Conservation (phyloP, 2,113 vertebrate genomes). For the Microtus ochrogaster region DNA sequence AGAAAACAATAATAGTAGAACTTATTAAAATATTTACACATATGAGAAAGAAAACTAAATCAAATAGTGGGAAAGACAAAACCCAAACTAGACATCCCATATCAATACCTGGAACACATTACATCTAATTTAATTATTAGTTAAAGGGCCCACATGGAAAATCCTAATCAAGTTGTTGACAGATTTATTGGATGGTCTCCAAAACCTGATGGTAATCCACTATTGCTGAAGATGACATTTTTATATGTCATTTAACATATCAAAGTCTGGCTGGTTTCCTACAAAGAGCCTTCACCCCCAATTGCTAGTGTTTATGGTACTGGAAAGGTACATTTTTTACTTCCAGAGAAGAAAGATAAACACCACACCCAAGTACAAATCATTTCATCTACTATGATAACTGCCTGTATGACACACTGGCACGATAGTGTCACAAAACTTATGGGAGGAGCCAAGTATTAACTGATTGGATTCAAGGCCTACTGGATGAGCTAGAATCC, state of each 20-base stretch:
- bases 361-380: not conserved
- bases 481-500: not conserved
- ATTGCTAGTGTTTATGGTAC: not conserved
- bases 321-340: not conserved
- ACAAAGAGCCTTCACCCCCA: not conserved
- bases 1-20: not conserved
- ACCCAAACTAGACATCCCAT: not conserved
- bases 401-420: not conserved
- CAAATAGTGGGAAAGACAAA: not conserved
- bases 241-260: not conserved
- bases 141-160: not conserved
- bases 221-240: not conserved
- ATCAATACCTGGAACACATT: not conserved
- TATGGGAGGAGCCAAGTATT: not conserved
- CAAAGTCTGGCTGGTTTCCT: not conserved
- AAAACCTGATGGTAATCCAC: not conserved
- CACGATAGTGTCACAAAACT: not conserved
- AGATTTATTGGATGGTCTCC: no score
- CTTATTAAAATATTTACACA: not conserved
- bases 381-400: not conserved
- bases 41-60: not conserved
- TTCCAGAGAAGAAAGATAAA: not conserved
- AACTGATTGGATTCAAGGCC: not conserved
- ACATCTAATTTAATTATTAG: not conserved
- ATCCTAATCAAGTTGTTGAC: not conserved